A percentile compares a stretch with the other conserved stretches of the same genome.
Conservation (phyloP, 2,113 vertebrate genomes). For the Sinocyclocheilus anshuiensis region DNA sequence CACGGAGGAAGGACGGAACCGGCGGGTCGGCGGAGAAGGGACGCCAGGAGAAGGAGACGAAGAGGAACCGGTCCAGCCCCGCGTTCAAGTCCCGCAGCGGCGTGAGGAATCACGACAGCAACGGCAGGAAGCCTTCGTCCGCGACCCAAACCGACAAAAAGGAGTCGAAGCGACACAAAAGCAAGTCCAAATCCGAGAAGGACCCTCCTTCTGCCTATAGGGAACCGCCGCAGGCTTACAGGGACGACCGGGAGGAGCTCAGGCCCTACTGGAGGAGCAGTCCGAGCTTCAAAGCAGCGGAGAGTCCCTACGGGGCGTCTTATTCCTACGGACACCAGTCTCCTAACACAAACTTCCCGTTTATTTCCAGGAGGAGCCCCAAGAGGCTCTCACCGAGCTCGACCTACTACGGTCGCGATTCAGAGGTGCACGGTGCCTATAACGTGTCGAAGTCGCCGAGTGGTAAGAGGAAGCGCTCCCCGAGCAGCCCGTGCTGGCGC, state of each 20-base stretch:
- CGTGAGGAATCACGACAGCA: conserved; percentile 79
- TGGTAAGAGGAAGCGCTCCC: conserved; percentile 76
- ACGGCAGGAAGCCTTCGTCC: conserved; percentile 79
- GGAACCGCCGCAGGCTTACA: conserved; percentile 89
- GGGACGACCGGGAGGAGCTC: conserved; percentile 74
- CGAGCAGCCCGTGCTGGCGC: conserved; percentile 83
- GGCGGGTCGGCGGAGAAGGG: conserved; percentile 62
- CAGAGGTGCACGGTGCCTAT: conserved; percentile 70
- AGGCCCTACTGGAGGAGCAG: conserved; percentile 76
- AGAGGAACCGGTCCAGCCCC: conserved; percentile 69
- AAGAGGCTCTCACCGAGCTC: conserved; percentile 75
- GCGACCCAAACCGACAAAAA: conserved; percentile 76
- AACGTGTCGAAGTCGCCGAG: conserved; percentile 76
- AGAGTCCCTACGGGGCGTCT: conserved; percentile 75
- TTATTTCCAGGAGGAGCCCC: conserved; percentile 73
- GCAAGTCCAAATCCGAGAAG: conserved; percentile 78
- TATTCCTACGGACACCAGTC: conserved; percentile 76
- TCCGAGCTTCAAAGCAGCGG: conserved; percentile 69
- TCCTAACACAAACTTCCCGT: conserved; percentile 69
- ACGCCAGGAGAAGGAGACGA: conserved; percentile 77
- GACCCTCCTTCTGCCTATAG: conserved; percentile 88
- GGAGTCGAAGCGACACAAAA: conserved; percentile 74
- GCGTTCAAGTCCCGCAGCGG: conserved; percentile 62
- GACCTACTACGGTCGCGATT: conserved; percentile 71
- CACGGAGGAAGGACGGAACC: conserved; percentile 64